phyloP scores from a whole-genome alignment of 2,797 vertebrate species.

The Oryzias dopingdopingensis region DNA sequence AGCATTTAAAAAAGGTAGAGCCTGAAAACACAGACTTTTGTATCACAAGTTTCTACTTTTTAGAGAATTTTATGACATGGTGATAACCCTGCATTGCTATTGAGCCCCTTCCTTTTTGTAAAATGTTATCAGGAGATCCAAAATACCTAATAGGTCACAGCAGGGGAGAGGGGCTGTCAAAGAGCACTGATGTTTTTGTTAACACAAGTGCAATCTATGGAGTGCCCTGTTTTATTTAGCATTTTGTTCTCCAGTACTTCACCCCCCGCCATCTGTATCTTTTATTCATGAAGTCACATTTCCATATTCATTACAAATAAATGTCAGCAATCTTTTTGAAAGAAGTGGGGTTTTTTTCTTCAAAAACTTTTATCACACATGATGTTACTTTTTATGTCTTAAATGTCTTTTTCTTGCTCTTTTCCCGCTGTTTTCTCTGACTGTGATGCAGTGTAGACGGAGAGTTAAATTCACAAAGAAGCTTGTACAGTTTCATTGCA shows the following conservation, averaged over 20 bases:
- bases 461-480: conserved; percentile 85
- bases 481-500: conserved; percentile 30
- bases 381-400: conserved; percentile 54
- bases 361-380: conserved; percentile 62
- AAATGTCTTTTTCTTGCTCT: conserved; percentile 14
- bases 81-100: conserved; percentile 33
- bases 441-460: conserved; percentile 67
- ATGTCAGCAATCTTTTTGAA: conserved; percentile 74
- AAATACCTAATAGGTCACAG: conserved; percentile 69
- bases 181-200: conserved; percentile 72
- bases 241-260: conserved; percentile 61
- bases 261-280: conserved; percentile 61
- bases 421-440: conserved; percentile 18
- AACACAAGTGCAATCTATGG: conserved; percentile 72
- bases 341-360: conserved; percentile 67
- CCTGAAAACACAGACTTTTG: too few species aligned
- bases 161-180: conserved; percentile 59
- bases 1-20: too few species aligned
- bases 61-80: conserved; percentile 24
- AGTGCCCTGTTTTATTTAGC: conserved; percentile 75
- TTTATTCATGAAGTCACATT: conserved; percentile 82
- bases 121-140: conserved; percentile 71
- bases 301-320: conserved; percentile 83
- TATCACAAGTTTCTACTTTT: conserved; percentile 13
- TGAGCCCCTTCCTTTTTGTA: conserved; percentile 43